phyloP scores from a whole-genome alignment of 2,797 vertebrate species.

The Naso thynnoides region DNA sequence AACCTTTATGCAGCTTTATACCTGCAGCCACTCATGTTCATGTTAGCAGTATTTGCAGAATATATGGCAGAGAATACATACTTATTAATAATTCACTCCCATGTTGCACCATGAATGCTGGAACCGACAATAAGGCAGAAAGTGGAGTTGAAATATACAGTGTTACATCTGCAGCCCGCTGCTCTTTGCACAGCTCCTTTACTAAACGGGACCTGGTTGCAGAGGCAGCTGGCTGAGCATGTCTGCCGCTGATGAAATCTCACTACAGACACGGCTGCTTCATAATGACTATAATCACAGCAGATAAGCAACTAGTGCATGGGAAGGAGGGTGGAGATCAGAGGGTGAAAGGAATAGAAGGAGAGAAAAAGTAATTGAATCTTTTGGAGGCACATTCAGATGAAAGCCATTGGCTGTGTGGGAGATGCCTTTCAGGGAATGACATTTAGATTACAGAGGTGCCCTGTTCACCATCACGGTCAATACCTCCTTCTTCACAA shows the following conservation, averaged over 20 bases:
- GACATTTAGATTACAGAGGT: constrained; percentile 86
- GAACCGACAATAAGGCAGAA: neutral
- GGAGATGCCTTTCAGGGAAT: constrained; percentile 85
- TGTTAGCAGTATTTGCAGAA: constrained; percentile 46
- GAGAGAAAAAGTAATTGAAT: constrained; percentile 86
- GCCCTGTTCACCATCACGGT: constrained; percentile 81
- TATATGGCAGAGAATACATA: constrained; percentile 34
- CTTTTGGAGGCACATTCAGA: constrained; percentile 83
- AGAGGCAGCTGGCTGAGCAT: constrained; percentile 77
- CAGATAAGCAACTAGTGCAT: constrained; percentile 85
- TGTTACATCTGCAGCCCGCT: constrained; percentile 41
- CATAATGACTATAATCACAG: constrained; percentile 87
- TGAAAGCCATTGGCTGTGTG: constrained; percentile 83
- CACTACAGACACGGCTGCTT: constrained; percentile 76
- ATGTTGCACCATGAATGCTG: constrained; percentile 35
- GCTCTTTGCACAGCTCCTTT: constrained; percentile 58
- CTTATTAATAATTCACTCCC: constrained; percentile 42
- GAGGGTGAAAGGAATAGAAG: constrained; percentile 78
- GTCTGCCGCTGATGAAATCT: constrained; percentile 79
- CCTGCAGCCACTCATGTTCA: constrained; percentile 43
- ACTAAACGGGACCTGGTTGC: constrained; percentile 69
- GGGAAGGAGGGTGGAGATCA: constrained; percentile 74
- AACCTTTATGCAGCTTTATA: constrained; percentile 35
- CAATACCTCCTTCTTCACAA: constrained; percentile 83
- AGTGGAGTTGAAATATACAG: constrained; percentile 42